Evolutionary conservation across 1,140 invertebrate genomes (phyloP).

Genomic region (Papilio polytes): DNA sequence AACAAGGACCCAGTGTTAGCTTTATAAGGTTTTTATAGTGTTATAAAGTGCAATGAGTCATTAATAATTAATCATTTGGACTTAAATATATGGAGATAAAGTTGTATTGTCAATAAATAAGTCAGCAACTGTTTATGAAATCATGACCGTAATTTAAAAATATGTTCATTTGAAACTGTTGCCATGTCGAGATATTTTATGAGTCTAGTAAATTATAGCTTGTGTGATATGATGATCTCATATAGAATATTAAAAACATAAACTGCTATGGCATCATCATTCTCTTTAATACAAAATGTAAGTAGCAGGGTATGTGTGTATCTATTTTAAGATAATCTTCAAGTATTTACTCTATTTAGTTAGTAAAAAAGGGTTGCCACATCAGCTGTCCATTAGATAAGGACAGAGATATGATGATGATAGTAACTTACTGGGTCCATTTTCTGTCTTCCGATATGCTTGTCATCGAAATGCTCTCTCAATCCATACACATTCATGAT

Average conservation of each 20-base stretch:
- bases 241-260: neutral
- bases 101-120: no score
- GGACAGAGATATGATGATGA: no score
- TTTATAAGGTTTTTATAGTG: no score
- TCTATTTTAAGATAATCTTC: no score
- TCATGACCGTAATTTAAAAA: neutral
- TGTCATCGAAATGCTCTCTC: slow-evolving; percentile 90
- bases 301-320: neutral
- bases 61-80: no score
- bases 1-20: no score
- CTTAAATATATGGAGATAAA: no score
- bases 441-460: slow-evolving; percentile 84
- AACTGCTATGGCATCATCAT: no score
- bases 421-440: slow-evolving; percentile 77
- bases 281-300: neutral
- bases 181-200: neutral
- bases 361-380: no score
- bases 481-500: slow-evolving; percentile 94
- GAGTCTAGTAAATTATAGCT: neutral
- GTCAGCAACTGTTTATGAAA: neutral
- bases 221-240: neutral
- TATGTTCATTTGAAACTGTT: neutral
- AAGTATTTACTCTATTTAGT: no score
- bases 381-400: no score
- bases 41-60: no score